Percentiles rank a stretch among this genome's conserved stretches.
phyloP scores from a whole-genome alignment of 2,888 invertebrate species.

The Temnothorax rugatulus region DNA sequence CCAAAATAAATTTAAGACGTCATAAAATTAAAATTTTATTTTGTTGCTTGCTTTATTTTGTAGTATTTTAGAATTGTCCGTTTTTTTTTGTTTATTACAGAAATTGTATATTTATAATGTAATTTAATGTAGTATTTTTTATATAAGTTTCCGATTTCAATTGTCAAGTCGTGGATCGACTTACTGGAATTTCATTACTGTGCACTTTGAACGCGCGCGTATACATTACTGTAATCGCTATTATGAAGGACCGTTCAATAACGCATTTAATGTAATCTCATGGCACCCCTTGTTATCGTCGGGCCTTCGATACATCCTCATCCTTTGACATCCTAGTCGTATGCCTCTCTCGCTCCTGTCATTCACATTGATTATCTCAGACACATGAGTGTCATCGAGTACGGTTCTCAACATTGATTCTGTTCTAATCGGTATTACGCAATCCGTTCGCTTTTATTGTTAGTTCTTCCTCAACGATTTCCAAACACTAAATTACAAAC shows the following conservation, averaged over 20 bases:
- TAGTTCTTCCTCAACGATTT: constrained; percentile 12
- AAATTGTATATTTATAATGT: not conserved
- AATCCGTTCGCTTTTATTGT: constrained; percentile 42
- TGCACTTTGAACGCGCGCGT: not conserved
- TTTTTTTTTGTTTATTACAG: not conserved
- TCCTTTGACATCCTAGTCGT: constrained; percentile 51
- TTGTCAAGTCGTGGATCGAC: not conserved
- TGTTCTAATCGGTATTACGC: constrained; percentile 43
- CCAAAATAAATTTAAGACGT: not conserved
- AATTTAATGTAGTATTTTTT: constrained; percentile 10
- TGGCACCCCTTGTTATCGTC: constrained; percentile 25
- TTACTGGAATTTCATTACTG: constrained; percentile 57
- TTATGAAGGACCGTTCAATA: constrained; percentile 54
- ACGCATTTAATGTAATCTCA: constrained; percentile 48
- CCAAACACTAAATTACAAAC: constrained; percentile 14
- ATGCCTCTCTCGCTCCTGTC: constrained; percentile 41
- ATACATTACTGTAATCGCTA: constrained; percentile 40
- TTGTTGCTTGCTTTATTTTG: not conserved
- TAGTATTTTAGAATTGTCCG: not conserved
- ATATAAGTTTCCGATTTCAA: constrained; percentile 39
- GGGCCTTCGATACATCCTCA: constrained; percentile 45
- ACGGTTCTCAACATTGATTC: constrained; percentile 45
- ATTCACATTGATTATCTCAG: constrained; percentile 42
- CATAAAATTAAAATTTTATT: not conserved
- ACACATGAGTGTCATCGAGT: constrained; percentile 47